Conservation (phyloP, 1,140 invertebrate genomes). For the Coptotermes formosanus region DNA sequence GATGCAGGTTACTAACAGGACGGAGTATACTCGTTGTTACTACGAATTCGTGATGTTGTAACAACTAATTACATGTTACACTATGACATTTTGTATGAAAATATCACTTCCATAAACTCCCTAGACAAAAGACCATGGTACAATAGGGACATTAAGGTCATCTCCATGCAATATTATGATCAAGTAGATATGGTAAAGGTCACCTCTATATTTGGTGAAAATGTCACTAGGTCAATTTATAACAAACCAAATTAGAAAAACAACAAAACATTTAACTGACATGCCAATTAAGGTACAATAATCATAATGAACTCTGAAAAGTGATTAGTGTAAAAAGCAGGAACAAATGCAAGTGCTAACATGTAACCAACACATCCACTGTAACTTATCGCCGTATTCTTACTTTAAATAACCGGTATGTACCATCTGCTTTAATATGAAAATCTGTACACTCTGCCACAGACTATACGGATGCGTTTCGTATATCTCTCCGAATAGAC, state of each 20-base stretch:
- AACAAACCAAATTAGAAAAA: neutral
- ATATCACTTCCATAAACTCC: neutral
- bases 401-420: no score
- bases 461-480: no score
- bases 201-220: neutral
- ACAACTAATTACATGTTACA: neutral
- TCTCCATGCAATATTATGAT: neutral
- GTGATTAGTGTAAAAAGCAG: neutral
- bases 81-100: neutral
- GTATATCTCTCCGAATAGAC: no score
- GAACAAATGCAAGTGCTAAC: neutral
- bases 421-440: no score
- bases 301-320: neutral
- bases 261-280: neutral
- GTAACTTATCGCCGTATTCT: no score
- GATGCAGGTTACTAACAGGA: no score
- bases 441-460: no score
- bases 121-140: neutral
- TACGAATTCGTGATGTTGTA: no score
- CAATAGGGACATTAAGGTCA: neutral
- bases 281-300: neutral
- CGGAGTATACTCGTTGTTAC: no score
- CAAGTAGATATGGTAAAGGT: neutral
- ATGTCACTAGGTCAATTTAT: neutral
- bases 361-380: neutral